These are phyloP conservation scores for Homarus gammarus DNA, from an alignment of 2,888 invertebrate species.

Conservation along the genomic window DNA sequence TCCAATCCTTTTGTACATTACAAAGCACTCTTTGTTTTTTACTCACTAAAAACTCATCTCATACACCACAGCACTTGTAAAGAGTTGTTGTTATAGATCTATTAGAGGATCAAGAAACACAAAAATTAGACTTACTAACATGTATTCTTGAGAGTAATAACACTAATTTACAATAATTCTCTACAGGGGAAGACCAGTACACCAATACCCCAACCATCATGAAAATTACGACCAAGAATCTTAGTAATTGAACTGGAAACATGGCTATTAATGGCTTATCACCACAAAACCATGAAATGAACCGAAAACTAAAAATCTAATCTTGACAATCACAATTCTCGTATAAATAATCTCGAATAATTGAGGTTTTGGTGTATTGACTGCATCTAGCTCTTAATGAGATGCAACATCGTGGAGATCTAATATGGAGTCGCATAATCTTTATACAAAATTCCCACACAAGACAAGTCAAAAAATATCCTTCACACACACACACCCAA, in stretches of 20 bases:
- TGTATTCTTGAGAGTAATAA: slow-evolving; percentile 53
- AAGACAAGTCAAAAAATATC: background rate
- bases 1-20: no score
- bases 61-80: no score
- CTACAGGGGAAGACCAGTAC: slow-evolving; percentile 63
- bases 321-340: background rate
- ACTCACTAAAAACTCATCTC: no score
- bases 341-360: background rate
- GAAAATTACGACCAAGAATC: slow-evolving; percentile 18
- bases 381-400: slow-evolving; percentile 12
- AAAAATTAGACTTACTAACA: slow-evolving; percentile 47
- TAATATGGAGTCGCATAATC: background rate
- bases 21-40: no score
- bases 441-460: background rate
- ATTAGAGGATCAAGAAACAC: slow-evolving; percentile 49
- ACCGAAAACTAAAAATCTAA: background rate
- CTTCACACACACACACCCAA: background rate
- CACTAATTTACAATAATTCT: slow-evolving; percentile 58
- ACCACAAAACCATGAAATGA: background rate
- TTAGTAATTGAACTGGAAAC: background rate
- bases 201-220: slow-evolving; percentile 38
- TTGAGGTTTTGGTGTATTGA: slow-evolving; percentile 21
- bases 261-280: background rate
- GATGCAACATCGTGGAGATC: slow-evolving; percentile 1
- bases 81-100: background rate